phyloP scores from a whole-genome alignment of 1,140 invertebrate species.

The Anadara kagoshimensis region DNA sequence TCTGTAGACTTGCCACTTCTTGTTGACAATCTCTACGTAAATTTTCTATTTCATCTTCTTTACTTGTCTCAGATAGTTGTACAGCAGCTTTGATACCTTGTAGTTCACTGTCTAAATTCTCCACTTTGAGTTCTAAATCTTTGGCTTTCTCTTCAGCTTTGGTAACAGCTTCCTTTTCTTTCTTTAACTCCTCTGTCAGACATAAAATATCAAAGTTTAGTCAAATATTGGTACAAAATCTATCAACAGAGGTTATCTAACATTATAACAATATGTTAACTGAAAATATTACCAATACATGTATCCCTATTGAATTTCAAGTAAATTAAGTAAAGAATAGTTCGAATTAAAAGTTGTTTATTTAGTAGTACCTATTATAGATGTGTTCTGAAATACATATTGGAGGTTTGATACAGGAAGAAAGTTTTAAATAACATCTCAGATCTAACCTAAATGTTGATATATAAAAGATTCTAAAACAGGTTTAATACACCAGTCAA shows the following conservation, averaged over 20 bases:
- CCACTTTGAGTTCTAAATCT: constrained; percentile 76
- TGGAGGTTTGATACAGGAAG: no score
- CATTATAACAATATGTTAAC: constrained; percentile 3
- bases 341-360: not conserved
- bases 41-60: constrained; percentile 82
- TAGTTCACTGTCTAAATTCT: constrained; percentile 80
- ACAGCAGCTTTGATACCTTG: constrained; percentile 88
- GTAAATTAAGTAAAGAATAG: constrained; percentile 5
- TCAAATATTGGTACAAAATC: not conserved
- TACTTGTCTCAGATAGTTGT: constrained; percentile 82
- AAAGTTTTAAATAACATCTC: no score
- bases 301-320: not conserved
- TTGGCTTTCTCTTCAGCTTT: constrained; percentile 79
- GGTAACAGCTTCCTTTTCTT: constrained; percentile 51
- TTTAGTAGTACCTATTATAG: not conserved
- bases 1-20: constrained; percentile 89
- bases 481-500: no score
- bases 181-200: constrained; percentile 79
- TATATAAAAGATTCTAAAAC: no score
- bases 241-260: not conserved
- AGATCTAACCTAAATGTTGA: no score
- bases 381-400: no score
- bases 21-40: constrained; percentile 85
- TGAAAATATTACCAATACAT: constrained; percentile 4
- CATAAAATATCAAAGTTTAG: constrained; percentile 6